Percentiles rank a stretch among this genome's conserved stretches.
Conservation (phyloP, 2,888 invertebrate species). For the Acrocyrtus sp. region DNA sequence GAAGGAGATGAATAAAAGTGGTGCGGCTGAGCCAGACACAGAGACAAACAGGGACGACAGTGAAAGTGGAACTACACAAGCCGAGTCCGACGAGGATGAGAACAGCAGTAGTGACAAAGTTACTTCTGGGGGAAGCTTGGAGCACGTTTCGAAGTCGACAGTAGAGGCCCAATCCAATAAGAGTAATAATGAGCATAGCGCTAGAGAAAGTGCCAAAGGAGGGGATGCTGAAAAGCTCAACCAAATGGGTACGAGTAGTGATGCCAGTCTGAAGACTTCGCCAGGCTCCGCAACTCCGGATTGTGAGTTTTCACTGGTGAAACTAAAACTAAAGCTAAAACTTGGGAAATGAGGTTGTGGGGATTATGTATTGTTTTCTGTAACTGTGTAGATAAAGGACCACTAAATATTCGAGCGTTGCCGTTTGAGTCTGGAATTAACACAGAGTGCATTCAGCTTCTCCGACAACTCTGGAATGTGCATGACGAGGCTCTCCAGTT, state of each 20-base stretch:
- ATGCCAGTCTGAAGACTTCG: slow-evolving; percentile 45
- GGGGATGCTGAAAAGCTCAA: slow-evolving; percentile 23
- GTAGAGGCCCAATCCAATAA: slow-evolving; percentile 3
- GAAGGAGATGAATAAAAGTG: slow-evolving; percentile 50
- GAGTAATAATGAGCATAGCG: no score
- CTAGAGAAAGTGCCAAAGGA: slow-evolving; percentile 48
- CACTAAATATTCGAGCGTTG: slow-evolving; percentile 33
- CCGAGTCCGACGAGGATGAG: slow-evolving; percentile 36
- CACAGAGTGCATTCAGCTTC: slow-evolving; percentile 61
- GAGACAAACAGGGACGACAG: slow-evolving; percentile 15
- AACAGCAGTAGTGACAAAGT: slow-evolving; percentile 19
- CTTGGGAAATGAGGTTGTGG: no score
- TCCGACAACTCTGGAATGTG: slow-evolving; percentile 61
- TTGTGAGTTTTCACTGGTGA: no score
- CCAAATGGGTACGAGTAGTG: slow-evolving; percentile 38
- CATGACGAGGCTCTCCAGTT: slow-evolving; percentile 59
- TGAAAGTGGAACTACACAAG: slow-evolving; percentile 37
- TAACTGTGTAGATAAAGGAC: slow-evolving; percentile 17
- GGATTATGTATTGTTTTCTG: no score
- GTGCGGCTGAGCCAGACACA: not conserved
- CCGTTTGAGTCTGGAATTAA: slow-evolving; percentile 62
- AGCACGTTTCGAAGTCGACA: slow-evolving; percentile 14
- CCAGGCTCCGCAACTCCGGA: slow-evolving; percentile 43
- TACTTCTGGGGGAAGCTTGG: slow-evolving; percentile 4
- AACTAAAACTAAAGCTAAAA: no score